These are phyloP conservation scores for Drosophila ogumai DNA, from an alignment of 1,140 invertebrate genomes.

Conservation along the genomic window DNA sequence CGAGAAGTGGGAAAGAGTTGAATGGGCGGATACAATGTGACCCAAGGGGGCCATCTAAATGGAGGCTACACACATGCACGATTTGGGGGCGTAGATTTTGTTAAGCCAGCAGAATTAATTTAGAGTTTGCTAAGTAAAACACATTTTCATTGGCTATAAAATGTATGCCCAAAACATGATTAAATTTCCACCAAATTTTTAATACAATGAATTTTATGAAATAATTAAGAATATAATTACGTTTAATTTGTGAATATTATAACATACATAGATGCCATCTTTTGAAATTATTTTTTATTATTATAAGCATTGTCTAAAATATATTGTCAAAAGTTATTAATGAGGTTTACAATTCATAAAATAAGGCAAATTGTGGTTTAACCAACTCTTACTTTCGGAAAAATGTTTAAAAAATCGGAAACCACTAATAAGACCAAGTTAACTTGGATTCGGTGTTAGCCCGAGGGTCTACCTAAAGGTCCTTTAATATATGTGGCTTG, in stretches of 20 bases:
- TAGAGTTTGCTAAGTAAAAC: conserved; percentile 21
- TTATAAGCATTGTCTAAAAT: too few relatives aligned
- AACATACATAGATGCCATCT: too few relatives aligned
- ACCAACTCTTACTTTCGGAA: neutral
- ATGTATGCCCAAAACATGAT: conserved; percentile 17
- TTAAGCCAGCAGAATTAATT: conserved; percentile 45
- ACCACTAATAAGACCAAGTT: conserved; percentile 4
- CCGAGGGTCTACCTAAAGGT: conserved; percentile 3
- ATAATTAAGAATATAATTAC: neutral
- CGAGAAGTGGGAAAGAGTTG: neutral
- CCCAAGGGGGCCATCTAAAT: conserved; percentile 45
- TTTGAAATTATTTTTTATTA: too few relatives aligned
- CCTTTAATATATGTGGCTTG: conserved; percentile 38
- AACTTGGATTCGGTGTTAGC: conserved; percentile 18
- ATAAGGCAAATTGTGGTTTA: neutral
- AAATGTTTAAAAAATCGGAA: neutral
- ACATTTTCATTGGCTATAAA: conserved; percentile 34
- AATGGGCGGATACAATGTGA: conserved; percentile 24
- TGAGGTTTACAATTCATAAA: neutral
- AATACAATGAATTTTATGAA: neutral
- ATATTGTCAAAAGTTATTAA: neutral
- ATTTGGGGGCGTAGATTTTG: conserved; percentile 28
- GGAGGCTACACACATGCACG: conserved; percentile 26
- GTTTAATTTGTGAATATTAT: neutral
- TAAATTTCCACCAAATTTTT: neutral